Evolutionary conservation across 2,888 invertebrate genomes (phyloP), one percentile per base, ranked within the genome.

Genomic region (Scrobipalpa costella): DNA sequence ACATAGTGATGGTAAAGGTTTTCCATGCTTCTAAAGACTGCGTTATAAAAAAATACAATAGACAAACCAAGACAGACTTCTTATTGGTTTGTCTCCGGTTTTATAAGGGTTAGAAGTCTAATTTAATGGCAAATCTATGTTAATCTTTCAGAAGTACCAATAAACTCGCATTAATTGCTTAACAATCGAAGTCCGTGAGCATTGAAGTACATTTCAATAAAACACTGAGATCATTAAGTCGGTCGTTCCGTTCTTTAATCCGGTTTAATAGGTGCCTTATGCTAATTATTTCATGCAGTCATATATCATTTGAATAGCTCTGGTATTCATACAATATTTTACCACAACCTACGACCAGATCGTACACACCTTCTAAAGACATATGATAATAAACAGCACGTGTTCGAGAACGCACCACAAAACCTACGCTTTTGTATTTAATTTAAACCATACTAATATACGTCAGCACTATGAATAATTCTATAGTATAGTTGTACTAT

Each of bases 381-480:
- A 62, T 68, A 52, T 52, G 50, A 52, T 52, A 52, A 52, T 21
- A 52, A 21, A 67, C 68, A 69, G 84, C 80, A 82, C 80, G 79
- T 77, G 80, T 73, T 75, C 17, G 49, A 59, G 11, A 40, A 60
- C 59, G 13, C 68, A 71, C 71, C 71, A 71, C 68, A 64, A 71
- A 75, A 66, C 83, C 83, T 81, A 85, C 83, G 83, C 81, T 75
- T 71, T 76, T 70, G 68, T 71, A 74, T 72, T 71, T 68, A 73
- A 73, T 74, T 76, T 76, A 73, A 72, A 76, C 73, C 74, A 75
- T 76, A 76, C 78, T 77, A 77, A 81, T 27, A 71, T 77, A 80
- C 83, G 81, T 84, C 82, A 83, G 75, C 73, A 77, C 69, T 69
- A 74, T 79, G 76, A 80, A 78, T 79, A 78, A 76, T 73, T 67